Evolutionary conservation across 2,797 vertebrate genomes (phyloP).

Genomic region (Lithobates pipiens): DNA sequence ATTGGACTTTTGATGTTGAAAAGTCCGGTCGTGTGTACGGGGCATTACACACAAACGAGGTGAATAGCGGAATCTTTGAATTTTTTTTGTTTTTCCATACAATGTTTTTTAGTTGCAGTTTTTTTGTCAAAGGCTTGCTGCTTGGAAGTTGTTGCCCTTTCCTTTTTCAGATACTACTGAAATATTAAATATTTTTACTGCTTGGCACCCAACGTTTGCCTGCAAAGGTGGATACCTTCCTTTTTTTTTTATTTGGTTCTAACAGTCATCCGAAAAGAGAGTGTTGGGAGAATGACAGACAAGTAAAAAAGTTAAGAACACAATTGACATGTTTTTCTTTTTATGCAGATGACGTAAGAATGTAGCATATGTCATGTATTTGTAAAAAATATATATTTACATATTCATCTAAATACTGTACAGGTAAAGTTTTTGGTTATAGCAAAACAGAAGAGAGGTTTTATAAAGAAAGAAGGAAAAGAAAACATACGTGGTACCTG

Average conservation of each 20-base stretch:
- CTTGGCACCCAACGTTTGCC: constrained; percentile 69
- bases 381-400: constrained; percentile 62
- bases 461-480: not conserved
- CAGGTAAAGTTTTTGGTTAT: constrained; percentile 56
- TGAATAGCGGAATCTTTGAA: too few species aligned
- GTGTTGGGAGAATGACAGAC: constrained; percentile 59
- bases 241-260: constrained; percentile 42
- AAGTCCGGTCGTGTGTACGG: too few species aligned
- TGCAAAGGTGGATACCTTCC: constrained; percentile 72
- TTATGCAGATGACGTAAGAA: constrained; percentile 21
- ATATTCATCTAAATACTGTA: constrained; percentile 58
- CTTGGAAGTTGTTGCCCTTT: not conserved
- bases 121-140: too few species aligned
- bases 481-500: not conserved
- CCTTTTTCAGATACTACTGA: constrained; percentile 12
- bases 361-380: constrained; percentile 56
- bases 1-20: too few species aligned
- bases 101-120: too few species aligned
- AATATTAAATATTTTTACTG: constrained; percentile 66
- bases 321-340: constrained; percentile 27
- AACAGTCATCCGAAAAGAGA: constrained; percentile 51
- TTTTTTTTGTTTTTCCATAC: too few species aligned
- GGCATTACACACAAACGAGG: too few species aligned
- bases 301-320: constrained; percentile 28
- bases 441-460: constrained; percentile 11